A percentile compares a stretch with the other conserved stretches of the same genome.
phyloP scores from a whole-genome alignment of 92 coral and sea anemone genomes.

The Phymanthus crucifer region DNA sequence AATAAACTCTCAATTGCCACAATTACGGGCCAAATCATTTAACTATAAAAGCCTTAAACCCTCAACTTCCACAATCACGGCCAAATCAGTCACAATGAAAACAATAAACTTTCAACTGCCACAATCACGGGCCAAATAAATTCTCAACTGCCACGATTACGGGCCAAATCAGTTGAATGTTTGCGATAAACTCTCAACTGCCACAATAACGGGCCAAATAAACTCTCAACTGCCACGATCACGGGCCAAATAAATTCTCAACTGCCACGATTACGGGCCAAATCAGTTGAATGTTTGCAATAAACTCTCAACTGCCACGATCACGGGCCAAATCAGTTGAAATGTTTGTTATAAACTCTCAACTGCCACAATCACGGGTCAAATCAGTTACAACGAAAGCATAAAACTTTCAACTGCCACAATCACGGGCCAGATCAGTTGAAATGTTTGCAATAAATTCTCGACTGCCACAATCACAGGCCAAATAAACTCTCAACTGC shows the following conservation, averaged over 20 bases:
- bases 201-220: no score
- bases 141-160: background rate
- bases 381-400: background rate
- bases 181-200: background rate
- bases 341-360: background rate
- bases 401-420: background rate
- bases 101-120: no score
- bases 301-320: background rate
- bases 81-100: background rate
- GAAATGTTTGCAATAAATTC: background rate
- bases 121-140: no score
- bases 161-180: background rate
- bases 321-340: background rate
- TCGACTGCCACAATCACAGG: background rate
- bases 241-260: background rate
- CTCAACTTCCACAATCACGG: background rate
- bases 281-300: background rate
- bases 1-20: background rate
- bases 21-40: background rate
- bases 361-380: slow-evolving; percentile 6
- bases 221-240: background rate
- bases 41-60: background rate
- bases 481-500: background rate
- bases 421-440: background rate
- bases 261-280: slow-evolving; percentile 7